Conservation (phyloP, 2,797 vertebrate species). For the Cuculus canorus region DNA sequence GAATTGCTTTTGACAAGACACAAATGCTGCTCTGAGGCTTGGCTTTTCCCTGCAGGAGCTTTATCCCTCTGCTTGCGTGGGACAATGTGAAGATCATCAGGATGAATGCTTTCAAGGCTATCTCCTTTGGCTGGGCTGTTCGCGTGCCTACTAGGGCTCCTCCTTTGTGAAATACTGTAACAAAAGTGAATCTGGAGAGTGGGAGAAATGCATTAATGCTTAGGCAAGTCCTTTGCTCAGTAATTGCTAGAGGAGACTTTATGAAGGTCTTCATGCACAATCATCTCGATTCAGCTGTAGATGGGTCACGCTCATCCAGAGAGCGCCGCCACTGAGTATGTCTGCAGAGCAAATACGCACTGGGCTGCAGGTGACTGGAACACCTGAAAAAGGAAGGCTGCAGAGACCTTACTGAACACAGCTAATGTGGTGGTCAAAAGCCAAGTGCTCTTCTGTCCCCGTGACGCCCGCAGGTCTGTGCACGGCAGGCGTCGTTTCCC, state of each 20-base stretch:
- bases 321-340: background rate
- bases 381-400: background rate
- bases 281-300: background rate
- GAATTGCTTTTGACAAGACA: background rate
- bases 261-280: accelerated
- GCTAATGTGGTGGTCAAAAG: background rate
- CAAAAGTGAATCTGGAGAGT: background rate
- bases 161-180: background rate
- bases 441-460: background rate
- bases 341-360: background rate
- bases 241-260: background rate
- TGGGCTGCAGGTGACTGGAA: background rate
- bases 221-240: background rate
- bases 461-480: background rate
- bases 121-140: background rate
- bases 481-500: background rate
- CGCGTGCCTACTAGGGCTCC: background rate
- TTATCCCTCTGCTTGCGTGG: background rate
- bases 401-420: background rate
- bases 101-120: background rate
- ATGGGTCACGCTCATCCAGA: background rate
- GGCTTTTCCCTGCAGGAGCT: background rate
- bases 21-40: background rate
- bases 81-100: background rate
- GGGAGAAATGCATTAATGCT: background rate